Base-by-base conservation (phyloP, 2,888 invertebrate species). In the Thymelicus lineola region DNA sequence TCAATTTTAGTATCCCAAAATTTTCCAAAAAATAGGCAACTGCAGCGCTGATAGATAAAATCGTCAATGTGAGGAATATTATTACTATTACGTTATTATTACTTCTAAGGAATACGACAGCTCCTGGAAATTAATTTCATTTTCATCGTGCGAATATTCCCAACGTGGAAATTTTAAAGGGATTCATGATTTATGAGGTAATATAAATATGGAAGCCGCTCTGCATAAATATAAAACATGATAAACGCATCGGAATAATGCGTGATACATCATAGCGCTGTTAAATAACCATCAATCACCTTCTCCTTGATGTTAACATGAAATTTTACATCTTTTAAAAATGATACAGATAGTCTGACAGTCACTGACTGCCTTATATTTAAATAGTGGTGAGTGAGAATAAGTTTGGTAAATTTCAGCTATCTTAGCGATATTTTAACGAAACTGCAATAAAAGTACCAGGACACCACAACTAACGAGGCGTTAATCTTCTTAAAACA, bases 201-300 rank as follows among this genome's bases (percentile, higher is more conserved):
- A 57, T 46, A 62, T 28, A 28, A n/a, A 68, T 15, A 46, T 46
- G 55, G 15, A 68, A 38, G 53, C 62, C 45, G 17, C 12, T 42
- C 28, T 50, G 53, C 68, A 67, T 61, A 35, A 62, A 35, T 46
- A 28, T 28, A 28, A 28, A 57, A 62, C 62, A 62, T 45, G 62
- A 62, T 62, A 38, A 53, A 68, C 68, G 68, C 36, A 68, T 57
- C 57, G 46, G 38, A 57, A 62, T 68, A 68, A 62, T 48, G 62
- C 48, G 38, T 48, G 57, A 62, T 68, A 68, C 62, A 68, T 68
- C 68, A 46, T 12, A 46, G 57, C 68, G 17, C 62, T 68, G 55
- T 68, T 68, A 68, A 46, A 62, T 57, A 57, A 42, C 68, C 62
- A 68, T 68, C 68, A 62, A 68, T 62, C 62, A 68, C 12, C 10